A percentile compares a stretch with the other conserved stretches of the same genome.
These are phyloP conservation scores for Drosophila miranda DNA, from an alignment of 1,140 invertebrate species.

Conservation along the genomic window DNA sequence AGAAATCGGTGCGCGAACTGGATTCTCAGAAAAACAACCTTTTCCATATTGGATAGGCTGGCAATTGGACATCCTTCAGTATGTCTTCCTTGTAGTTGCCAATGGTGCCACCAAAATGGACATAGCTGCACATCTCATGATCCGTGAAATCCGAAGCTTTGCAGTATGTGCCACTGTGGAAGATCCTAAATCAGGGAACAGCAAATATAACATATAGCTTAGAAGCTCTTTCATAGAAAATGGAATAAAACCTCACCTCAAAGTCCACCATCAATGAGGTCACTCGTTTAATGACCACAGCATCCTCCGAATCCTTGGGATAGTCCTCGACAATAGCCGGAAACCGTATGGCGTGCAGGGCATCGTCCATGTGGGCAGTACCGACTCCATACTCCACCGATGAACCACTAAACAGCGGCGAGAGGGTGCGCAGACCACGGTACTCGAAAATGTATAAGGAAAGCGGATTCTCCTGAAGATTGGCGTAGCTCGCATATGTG, in stretches of 20 bases:
- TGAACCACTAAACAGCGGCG: background rate
- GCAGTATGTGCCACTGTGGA: constrained; percentile 20
- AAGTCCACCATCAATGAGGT: constrained; percentile 42
- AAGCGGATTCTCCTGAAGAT: constrained; percentile 37
- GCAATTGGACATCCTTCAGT: constrained; percentile 14
- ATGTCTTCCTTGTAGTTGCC: constrained; percentile 32
- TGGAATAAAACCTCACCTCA: constrained; percentile 35
- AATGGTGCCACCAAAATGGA: constrained; percentile 17
- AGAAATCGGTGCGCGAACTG: background rate
- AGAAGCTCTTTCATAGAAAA: constrained; percentile 54
- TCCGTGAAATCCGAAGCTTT: constrained; percentile 22
- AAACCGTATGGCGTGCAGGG: constrained; percentile 48
- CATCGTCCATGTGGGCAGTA: constrained; percentile 65
- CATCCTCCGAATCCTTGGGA: constrained; percentile 37
- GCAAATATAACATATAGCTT: no score
- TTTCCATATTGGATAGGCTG: constrained; percentile 36
- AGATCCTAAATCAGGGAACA: background rate
- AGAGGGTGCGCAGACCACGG: background rate
- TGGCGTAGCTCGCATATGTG: constrained; percentile 45
- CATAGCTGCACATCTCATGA: constrained; percentile 42
- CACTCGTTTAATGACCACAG: constrained; percentile 30
- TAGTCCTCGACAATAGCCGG: constrained; percentile 25
- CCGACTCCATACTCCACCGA: constrained; percentile 29
- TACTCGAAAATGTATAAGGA: constrained; percentile 55
- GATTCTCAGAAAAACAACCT: constrained; percentile 32